A percentile compares a stretch with the other conserved stretches of the same genome.
These are phyloP conservation scores for Bactericera cockerelli DNA, from an alignment of 1,140 invertebrate genomes.

Conservation along the genomic window DNA sequence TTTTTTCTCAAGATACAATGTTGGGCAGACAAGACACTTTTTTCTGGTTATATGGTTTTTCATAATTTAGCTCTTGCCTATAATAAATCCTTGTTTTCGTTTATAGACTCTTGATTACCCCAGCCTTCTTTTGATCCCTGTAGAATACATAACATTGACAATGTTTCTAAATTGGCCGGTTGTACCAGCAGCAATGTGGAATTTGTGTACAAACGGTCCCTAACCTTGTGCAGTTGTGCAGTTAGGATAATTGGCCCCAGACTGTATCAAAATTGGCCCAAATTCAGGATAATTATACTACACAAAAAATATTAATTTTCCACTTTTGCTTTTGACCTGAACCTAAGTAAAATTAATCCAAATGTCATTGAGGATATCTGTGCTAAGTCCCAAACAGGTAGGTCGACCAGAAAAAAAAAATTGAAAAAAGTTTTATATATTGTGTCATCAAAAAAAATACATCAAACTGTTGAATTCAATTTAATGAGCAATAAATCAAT, in stretches of 20 bases:
- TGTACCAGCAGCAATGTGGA: background rate
- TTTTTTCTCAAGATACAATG: no score
- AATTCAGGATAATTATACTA: background rate
- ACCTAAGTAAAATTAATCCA: background rate
- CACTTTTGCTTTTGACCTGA: background rate
- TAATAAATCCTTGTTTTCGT: no score
- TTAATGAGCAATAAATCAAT: no score
- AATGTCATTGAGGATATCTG: background rate
- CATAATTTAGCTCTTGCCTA: no score
- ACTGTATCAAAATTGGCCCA: background rate
- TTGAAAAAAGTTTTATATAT: background rate
- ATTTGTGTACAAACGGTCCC: background rate
- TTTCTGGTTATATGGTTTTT: no score
- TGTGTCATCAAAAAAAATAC: no score
- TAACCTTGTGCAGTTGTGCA: background rate
- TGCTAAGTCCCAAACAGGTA: background rate
- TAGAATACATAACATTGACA: background rate
- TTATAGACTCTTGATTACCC: background rate
- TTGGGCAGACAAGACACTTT: no score
- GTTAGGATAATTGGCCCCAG: background rate
- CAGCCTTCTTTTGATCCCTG: background rate
- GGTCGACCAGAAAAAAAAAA: background rate
- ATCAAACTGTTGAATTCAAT: no score
- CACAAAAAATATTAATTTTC: background rate
- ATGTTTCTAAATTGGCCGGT: background rate